These are phyloP conservation scores for Babylonia areolata DNA, from an alignment of 1,140 invertebrate species.

Conservation along the genomic window DNA sequence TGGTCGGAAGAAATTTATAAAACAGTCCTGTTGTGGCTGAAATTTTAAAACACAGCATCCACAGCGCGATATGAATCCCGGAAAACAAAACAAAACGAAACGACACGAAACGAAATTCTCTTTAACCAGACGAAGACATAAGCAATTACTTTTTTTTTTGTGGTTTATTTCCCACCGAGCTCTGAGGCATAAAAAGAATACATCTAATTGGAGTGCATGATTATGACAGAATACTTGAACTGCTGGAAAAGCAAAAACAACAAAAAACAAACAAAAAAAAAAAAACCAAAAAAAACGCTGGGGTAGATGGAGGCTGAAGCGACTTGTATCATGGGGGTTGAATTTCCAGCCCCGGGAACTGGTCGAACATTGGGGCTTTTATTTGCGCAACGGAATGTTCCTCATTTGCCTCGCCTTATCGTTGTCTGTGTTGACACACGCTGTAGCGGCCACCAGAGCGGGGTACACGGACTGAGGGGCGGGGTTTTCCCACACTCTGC, in stretches of 20 bases:
- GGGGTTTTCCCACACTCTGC: conserved; percentile 64
- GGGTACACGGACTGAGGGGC: conserved; percentile 46
- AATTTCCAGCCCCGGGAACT: no score
- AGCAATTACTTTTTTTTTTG: neutral
- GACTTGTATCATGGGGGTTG: conserved; percentile 40
- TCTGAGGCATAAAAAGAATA: neutral
- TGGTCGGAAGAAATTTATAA: no score
- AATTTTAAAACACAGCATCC: no score
- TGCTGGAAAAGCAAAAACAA: no score
- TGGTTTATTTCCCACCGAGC: neutral
- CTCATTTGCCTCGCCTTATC: conserved; percentile 56
- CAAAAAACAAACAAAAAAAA: conserved; percentile 51
- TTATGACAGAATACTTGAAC: no score
- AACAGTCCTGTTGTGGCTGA: no score
- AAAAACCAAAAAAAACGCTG: conserved; percentile 41
- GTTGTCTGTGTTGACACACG: conserved; percentile 56
- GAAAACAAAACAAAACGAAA: no score
- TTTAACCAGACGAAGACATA: neutral
- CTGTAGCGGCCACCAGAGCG: conserved; percentile 46
- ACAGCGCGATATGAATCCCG: no score
- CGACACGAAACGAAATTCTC: neutral
- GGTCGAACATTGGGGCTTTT: conserved; percentile 35
- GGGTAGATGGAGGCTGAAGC: conserved; percentile 46
- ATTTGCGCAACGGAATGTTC: conserved; percentile 49
- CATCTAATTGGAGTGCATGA: no score